Percentiles rank a stretch among this genome's conserved stretches.
Evolutionary conservation across 2,888 invertebrate species (phyloP).

Genomic region (Lacanobia wlatinum): DNA sequence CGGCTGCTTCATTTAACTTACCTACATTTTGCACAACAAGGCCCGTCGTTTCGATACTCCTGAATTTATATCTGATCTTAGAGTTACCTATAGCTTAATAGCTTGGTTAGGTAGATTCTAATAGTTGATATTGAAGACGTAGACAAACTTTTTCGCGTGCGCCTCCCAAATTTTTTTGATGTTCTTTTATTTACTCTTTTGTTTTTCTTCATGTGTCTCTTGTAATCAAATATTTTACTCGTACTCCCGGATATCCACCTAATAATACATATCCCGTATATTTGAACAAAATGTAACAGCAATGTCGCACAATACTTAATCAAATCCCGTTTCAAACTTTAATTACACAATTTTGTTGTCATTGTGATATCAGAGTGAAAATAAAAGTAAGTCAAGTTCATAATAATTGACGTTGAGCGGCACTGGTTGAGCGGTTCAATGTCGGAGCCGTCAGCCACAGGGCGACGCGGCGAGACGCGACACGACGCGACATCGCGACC

Average conservation of each 20-base stretch:
- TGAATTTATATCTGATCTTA: not conserved
- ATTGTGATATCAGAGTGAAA: slow-evolving; percentile 51
- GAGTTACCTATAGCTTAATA: not conserved
- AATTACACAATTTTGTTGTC: slow-evolving; percentile 5
- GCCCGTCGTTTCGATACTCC: not conserved
- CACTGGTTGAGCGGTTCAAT: slow-evolving; percentile 73
- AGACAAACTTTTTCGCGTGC: too few species aligned
- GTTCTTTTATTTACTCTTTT: too few species aligned
- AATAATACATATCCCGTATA: not conserved
- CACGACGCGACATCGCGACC: slow-evolving; percentile 12
- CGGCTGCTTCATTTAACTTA: slow-evolving; percentile 22
- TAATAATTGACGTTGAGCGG: slow-evolving; percentile 75
- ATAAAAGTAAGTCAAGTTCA: slow-evolving; percentile 79
- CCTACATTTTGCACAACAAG: slow-evolving; percentile 5
- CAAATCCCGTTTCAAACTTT: slow-evolving; percentile 10
- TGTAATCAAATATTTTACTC: too few species aligned
- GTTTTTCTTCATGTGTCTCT: too few species aligned
- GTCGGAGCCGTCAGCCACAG: slow-evolving; percentile 66
- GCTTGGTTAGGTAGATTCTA: not conserved
- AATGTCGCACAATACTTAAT: slow-evolving; percentile 12
- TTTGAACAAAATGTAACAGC: not conserved
- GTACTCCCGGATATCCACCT: too few species aligned
- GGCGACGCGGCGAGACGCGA: slow-evolving; percentile 30
- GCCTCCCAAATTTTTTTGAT: too few species aligned
- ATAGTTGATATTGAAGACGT: too few species aligned